A percentile compares a stretch with the other conserved stretches of the same genome.
Conservation (phyloP, 2,113 vertebrate genomes). For the Melanerpes aurifrons region DNA sequence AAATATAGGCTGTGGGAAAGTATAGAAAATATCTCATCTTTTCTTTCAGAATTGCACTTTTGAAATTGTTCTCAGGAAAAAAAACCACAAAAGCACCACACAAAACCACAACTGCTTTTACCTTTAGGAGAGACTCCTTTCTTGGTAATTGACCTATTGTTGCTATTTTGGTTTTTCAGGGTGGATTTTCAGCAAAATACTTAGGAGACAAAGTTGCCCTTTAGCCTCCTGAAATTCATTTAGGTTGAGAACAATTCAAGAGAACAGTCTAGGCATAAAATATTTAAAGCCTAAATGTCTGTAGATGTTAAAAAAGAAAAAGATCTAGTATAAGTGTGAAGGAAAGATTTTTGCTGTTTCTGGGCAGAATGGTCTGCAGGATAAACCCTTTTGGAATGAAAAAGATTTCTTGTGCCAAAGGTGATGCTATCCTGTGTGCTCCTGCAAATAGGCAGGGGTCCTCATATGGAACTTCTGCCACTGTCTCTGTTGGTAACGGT, state of each 20-base stretch:
- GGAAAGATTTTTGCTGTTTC: background rate
- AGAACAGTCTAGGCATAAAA: background rate
- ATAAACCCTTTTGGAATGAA: background rate
- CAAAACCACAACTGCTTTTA: background rate
- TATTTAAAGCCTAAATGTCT: background rate
- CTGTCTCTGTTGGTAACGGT: background rate
- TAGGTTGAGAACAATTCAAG: background rate
- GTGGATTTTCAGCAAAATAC: background rate
- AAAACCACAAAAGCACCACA: background rate
- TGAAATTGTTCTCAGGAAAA: background rate
- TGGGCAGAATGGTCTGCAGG: background rate
- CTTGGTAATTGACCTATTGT: background rate
- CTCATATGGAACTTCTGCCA: background rate
- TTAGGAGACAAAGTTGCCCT: background rate
- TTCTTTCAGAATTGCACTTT: background rate
- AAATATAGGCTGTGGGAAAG: background rate
- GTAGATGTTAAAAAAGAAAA: background rate
- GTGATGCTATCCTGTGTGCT: background rate
- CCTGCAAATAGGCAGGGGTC: background rate
- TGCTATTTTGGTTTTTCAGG: background rate
- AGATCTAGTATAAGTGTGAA: background rate
- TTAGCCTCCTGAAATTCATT: background rate
- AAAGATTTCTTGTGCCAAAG: background rate
- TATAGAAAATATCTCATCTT: background rate
- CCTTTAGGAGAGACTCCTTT: background rate